These are phyloP conservation scores for Andrena marginata DNA, from an alignment of 2,888 invertebrate genomes.

Conservation along the genomic window DNA sequence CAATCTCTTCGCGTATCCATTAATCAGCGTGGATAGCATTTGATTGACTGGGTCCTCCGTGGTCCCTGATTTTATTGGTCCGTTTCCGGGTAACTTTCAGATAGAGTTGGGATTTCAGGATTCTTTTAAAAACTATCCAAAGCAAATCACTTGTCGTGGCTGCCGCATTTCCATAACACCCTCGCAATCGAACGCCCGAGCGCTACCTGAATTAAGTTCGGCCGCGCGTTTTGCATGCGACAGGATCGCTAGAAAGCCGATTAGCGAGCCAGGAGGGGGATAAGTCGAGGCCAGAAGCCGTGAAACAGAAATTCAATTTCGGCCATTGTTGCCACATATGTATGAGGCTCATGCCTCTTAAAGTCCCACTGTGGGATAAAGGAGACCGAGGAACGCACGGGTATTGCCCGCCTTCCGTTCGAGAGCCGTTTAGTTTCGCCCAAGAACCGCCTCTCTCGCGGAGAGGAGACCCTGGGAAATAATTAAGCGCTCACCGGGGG, in stretches of 20 bases:
- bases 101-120: no score
- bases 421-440: background rate
- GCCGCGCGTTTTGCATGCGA: conserved; percentile 10
- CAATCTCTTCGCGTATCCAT: no score
- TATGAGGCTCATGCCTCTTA: background rate
- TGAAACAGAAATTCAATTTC: conserved; percentile 36
- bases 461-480: conserved; percentile 23
- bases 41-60: no score
- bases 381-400: background rate
- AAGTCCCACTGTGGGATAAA: background rate
- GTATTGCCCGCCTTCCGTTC: background rate
- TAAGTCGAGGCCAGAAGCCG: background rate
- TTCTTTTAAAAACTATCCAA: background rate
- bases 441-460: background rate
- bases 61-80: no score
- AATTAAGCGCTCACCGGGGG: conserved; percentile 40
- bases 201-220: background rate
- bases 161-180: background rate
- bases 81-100: no score
- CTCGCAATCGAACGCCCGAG: background rate
- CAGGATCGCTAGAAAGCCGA: conserved; percentile 28
- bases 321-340: conserved; percentile 28
- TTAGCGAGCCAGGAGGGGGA: conserved; percentile 8
- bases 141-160: background rate
- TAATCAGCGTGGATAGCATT: no score